Conservation (phyloP, 2,888 invertebrate species). For the Eudemis profundana region DNA sequence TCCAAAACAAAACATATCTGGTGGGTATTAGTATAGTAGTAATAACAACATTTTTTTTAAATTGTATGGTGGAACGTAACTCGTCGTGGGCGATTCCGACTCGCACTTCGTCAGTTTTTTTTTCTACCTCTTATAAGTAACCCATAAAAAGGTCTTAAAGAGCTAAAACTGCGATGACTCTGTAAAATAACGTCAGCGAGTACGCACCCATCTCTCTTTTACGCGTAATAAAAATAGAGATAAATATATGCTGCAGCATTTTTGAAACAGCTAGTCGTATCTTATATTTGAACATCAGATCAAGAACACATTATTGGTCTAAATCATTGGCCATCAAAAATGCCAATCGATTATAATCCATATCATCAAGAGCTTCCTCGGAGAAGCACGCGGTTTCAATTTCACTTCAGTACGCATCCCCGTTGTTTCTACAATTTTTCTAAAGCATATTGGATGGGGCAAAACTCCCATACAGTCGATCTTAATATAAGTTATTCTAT, state of each 20-base stretch:
- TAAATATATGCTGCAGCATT: not conserved
- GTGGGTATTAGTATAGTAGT: no score
- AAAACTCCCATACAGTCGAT: conserved; percentile 50
- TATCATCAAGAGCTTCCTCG: not conserved
- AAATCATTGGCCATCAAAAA: not conserved
- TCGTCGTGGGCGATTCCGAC: no score
- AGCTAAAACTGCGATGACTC: no score
- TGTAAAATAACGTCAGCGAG: no score
- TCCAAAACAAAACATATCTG: no score
- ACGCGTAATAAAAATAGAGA: not conserved
- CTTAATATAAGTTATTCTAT: conserved; percentile 35
- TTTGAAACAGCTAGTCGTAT: no score
- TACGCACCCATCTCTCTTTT: not conserved
- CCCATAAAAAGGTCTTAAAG: no score
- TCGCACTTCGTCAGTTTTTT: no score
- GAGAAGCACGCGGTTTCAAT: not conserved
- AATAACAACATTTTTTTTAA: no score
- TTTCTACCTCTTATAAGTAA: no score
- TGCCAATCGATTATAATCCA: not conserved
- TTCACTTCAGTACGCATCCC: conserved; percentile 11
- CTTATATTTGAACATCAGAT: conserved; percentile 1
- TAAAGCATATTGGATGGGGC: conserved; percentile 46
- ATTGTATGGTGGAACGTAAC: no score
- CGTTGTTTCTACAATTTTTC: conserved; percentile 13
- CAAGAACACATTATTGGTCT: not conserved